A percentile compares a stretch with the other conserved stretches of the same genome.
These are phyloP conservation scores for Cepaea nemoralis DNA, from an alignment of 1,140 invertebrate species.

Conservation along the genomic window DNA sequence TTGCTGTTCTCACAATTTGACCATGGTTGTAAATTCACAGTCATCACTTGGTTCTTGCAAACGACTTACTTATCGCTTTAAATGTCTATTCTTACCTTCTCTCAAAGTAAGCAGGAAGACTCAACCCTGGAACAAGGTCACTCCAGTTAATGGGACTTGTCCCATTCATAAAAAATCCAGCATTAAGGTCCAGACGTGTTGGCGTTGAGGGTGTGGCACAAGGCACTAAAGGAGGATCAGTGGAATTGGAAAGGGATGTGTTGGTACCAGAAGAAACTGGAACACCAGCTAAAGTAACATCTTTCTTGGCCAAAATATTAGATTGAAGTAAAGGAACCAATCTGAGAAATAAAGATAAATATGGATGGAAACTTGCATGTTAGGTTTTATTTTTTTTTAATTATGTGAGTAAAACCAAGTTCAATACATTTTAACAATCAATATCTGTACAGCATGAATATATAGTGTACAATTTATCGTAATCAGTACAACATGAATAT, in stretches of 20 bases:
- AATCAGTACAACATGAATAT: too few species aligned
- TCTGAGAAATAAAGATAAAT: not conserved
- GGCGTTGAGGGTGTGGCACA: slow-evolving; percentile 6
- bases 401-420: too few species aligned
- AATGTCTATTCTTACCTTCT: not conserved
- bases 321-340: not conserved
- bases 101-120: not conserved
- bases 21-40: too few species aligned
- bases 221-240: not conserved
- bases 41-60: too few species aligned
- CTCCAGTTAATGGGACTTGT: not conserved
- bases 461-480: too few species aligned
- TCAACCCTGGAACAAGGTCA: not conserved
- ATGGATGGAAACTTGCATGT: too few species aligned
- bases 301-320: slow-evolving; percentile 6
- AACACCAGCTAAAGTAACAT: slow-evolving; percentile 22
- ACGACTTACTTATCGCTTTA: too few species aligned
- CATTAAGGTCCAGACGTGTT: not conserved
- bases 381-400: too few species aligned
- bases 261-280: slow-evolving; percentile 13
- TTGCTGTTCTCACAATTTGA: too few species aligned
- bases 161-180: slow-evolving; percentile 21
- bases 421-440: too few species aligned
- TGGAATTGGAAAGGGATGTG: not conserved
- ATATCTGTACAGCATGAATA: too few species aligned